A percentile compares a stretch with the other conserved stretches of the same genome.
phyloP scores from a whole-genome alignment of 2,888 invertebrate species.

The Cerceris ruficornis region DNA sequence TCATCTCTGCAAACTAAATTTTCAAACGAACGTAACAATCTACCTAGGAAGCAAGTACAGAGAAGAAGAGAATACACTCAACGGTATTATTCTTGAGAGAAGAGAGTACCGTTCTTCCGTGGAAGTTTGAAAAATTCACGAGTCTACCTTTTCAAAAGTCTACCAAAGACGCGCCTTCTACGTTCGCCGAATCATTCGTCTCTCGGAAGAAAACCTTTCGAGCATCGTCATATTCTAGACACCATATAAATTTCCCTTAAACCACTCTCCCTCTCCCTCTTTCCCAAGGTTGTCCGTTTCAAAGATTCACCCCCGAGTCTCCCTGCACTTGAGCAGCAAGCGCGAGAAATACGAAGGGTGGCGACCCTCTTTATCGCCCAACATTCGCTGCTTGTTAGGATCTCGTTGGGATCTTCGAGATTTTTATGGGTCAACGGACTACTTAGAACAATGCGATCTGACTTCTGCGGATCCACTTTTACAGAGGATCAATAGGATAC shows the following conservation, averaged over 20 bases:
- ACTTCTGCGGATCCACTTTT: neutral
- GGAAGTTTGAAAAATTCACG: no score
- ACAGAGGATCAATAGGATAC: neutral
- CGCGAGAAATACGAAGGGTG: conserved; percentile 35
- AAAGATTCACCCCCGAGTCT: conserved; percentile 44
- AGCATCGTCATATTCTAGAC: conserved; percentile 21
- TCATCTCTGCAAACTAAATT: no score
- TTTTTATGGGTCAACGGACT: conserved; percentile 42
- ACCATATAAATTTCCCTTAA: conserved; percentile 20
- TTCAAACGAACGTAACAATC: no score
- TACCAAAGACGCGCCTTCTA: no score
- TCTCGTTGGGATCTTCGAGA: conserved; percentile 30
- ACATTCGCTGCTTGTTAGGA: conserved; percentile 41
- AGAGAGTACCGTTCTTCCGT: no score
- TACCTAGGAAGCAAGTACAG: no score
- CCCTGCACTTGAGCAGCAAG: conserved; percentile 25
- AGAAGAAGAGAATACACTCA: no score
- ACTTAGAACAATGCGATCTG: conserved; percentile 3
- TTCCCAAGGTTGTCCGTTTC: conserved; percentile 9
- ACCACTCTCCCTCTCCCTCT: neutral
- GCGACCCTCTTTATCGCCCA: conserved; percentile 49
- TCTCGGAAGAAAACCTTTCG: neutral
- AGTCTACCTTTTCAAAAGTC: no score
- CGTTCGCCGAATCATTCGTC: neutral
- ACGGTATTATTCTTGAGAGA: no score